Evolutionary conservation across 2,113 vertebrate genomes (phyloP).

Genomic region (Nyctibius bracteatus): DNA sequence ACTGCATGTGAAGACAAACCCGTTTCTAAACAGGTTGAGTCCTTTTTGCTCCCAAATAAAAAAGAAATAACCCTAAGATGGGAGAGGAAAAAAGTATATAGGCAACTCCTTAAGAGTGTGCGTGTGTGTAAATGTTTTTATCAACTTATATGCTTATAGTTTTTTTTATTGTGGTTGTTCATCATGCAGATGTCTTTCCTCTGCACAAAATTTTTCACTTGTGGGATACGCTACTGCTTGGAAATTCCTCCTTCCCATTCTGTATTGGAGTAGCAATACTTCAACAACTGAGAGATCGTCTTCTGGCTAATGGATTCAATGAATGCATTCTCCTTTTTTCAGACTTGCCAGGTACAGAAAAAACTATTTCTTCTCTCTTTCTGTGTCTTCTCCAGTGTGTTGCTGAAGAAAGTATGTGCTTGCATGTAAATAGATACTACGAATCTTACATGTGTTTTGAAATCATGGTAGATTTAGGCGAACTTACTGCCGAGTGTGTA

Average conservation of each 20-base stretch:
- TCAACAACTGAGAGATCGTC: constrained; percentile 91
- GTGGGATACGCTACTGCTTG: constrained; percentile 95
- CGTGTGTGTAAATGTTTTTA: background rate
- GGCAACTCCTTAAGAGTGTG: background rate
- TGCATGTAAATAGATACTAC: background rate
- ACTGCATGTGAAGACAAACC: background rate
- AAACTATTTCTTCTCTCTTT: background rate
- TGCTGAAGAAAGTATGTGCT: background rate
- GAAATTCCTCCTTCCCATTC: constrained; percentile 96
- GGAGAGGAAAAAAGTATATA: background rate
- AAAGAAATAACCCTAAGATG: background rate
- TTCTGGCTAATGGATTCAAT: constrained; percentile 96
- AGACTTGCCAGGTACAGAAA: constrained; percentile 89
- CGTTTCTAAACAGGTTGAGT: background rate
- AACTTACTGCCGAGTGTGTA: background rate
- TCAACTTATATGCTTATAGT: background rate
- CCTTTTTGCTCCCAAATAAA: background rate
- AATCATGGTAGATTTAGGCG: background rate
- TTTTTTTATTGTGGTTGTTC: background rate
- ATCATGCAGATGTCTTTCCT: constrained; percentile 89
- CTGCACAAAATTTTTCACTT: constrained; percentile 99
- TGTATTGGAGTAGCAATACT: constrained; percentile 97
- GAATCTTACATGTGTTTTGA: background rate
- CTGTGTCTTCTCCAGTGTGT: background rate
- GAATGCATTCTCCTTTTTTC: constrained; percentile 99